Evolutionary conservation across 2,113 vertebrate species (phyloP).

Genomic region (Genyomyrus donnyi): DNA sequence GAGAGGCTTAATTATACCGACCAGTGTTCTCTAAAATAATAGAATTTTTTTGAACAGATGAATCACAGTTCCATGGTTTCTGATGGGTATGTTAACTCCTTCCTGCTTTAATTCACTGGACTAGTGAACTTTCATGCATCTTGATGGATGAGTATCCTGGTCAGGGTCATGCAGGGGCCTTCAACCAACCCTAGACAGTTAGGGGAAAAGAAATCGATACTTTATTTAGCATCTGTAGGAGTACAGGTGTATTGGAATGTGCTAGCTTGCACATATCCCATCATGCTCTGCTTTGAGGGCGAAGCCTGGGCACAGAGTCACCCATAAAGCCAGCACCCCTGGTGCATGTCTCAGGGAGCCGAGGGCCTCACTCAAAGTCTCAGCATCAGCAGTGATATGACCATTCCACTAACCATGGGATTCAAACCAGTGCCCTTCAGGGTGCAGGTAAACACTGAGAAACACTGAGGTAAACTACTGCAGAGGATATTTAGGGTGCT

Average conservation of each 20-base stretch:
- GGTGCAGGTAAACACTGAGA: neutral
- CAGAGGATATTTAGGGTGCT: neutral
- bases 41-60: constrained; percentile 8
- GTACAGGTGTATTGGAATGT: neutral
- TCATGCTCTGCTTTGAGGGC: neutral
- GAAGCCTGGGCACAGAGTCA: neutral
- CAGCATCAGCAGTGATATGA: neutral
- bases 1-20: constrained; percentile 8
- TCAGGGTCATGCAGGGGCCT: neutral
- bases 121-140: neutral
- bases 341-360: neutral
- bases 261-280: neutral
- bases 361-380: neutral
- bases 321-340: neutral
- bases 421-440: neutral
- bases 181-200: neutral
- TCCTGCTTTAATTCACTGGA: neutral
- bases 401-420: neutral
- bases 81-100: constrained; percentile 12
- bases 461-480: neutral
- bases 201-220: neutral
- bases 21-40: constrained; percentile 1
- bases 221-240: neutral
- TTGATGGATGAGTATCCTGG: neutral
- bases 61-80: constrained; percentile 2